phyloP scores from a whole-genome alignment of 2,797 vertebrate species.

The Odontamblyopus lacepedii region DNA sequence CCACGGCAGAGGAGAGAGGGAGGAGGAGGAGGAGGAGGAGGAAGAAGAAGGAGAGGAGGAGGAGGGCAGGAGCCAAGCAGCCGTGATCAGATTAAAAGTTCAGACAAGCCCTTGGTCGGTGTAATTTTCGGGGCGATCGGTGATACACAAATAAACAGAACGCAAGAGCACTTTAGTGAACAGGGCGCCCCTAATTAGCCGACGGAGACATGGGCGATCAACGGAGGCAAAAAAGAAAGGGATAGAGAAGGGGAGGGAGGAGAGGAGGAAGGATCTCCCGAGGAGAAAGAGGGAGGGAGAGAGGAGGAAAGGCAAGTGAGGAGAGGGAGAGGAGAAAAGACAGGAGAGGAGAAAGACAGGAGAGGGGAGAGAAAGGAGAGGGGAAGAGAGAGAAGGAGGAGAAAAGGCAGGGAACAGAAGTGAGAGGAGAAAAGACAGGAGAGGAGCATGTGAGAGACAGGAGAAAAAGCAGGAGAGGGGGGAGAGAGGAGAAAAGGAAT shows the following conservation, averaged over 20 bases:
- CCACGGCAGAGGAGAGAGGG: not conserved
- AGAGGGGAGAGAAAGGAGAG: too few species aligned
- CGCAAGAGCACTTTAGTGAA: slow-evolving; percentile 64
- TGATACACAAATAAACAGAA: slow-evolving; percentile 75
- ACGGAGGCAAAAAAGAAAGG: slow-evolving; percentile 2
- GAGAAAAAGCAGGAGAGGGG: too few species aligned
- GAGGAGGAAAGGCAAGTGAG: too few species aligned
- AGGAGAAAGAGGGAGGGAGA: not conserved
- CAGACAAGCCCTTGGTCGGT: slow-evolving; percentile 73
- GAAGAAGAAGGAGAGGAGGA: not conserved
- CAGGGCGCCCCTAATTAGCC: slow-evolving; percentile 73
- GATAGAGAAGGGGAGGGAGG: not conserved
- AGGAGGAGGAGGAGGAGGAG: not conserved
- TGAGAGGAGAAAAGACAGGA: too few species aligned
- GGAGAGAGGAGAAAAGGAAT: too few species aligned
- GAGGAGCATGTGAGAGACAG: too few species aligned
- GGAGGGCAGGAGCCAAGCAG: slow-evolving; percentile 19
- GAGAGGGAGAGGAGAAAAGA: too few species aligned
- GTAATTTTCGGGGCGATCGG: slow-evolving; percentile 66
- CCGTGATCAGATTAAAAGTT: slow-evolving; percentile 77
- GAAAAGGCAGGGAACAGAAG: too few species aligned
- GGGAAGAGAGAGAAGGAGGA: too few species aligned
- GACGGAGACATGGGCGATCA: slow-evolving; percentile 65
- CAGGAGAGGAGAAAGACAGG: too few species aligned
- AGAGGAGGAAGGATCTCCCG: not conserved